Conservation (phyloP, 1,140 invertebrate species). For the Brachionus paranguensis region DNA sequence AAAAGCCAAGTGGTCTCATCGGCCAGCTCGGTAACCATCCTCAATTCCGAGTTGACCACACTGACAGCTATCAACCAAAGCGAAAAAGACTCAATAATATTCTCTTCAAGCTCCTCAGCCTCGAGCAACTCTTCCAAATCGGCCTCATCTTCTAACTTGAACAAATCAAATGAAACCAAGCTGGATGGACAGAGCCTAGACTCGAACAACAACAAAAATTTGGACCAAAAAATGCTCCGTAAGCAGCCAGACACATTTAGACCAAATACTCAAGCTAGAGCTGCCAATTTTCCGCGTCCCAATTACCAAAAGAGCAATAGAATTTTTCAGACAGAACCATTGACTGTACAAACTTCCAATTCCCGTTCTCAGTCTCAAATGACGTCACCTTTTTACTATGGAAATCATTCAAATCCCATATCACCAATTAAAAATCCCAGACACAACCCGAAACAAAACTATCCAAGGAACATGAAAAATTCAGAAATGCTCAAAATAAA, state of each 20-base stretch:
- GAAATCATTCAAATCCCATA: constrained; percentile 3
- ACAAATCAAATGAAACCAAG: neutral
- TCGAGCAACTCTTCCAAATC: neutral
- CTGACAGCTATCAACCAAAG: neutral
- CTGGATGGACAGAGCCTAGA: neutral
- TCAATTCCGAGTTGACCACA: neutral
- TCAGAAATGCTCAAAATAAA: constrained; percentile 18
- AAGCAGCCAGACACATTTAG: neutral
- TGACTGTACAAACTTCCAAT: neutral
- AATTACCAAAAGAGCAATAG: neutral
- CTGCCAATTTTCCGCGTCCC: neutral
- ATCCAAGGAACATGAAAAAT: neutral
- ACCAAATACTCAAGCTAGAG: neutral
- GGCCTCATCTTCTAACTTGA: neutral
- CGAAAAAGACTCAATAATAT: neutral
- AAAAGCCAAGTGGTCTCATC: neutral
- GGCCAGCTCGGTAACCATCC: neutral
- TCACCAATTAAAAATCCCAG: neutral
- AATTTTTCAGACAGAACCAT: neutral
- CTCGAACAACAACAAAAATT: constrained; percentile 15
- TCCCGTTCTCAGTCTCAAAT: neutral
- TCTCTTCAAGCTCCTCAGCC: neutral
- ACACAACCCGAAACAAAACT: neutral
- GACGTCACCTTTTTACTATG: constrained; percentile 11
- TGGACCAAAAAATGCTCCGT: neutral